Evolutionary conservation across 2,797 vertebrate species (phyloP).

Genomic region (Thunnus albacares): DNA sequence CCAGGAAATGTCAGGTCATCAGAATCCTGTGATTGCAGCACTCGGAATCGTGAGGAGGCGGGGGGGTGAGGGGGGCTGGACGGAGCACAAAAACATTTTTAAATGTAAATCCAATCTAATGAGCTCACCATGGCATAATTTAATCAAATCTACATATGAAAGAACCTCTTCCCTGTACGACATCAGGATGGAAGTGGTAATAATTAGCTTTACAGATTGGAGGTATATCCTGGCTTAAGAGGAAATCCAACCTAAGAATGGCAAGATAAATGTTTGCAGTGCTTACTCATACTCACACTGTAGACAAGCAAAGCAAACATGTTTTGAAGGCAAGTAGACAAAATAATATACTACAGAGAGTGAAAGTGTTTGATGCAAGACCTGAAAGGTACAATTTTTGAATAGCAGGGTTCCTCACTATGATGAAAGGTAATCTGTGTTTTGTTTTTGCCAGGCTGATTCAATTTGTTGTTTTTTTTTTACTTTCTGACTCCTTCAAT

Average conservation of each 20-base stretch:
- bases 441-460: slow-evolving; percentile 1
- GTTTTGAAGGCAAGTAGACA: slow-evolving; percentile 35
- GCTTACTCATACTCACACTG: not conserved
- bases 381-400: slow-evolving; percentile 8
- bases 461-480: not conserved
- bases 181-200: slow-evolving; percentile 55
- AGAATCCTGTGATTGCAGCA: slow-evolving; percentile 69
- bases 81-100: slow-evolving; percentile 68
- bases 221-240: slow-evolving; percentile 52
- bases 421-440: slow-evolving; percentile 16
- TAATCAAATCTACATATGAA: slow-evolving; percentile 83
- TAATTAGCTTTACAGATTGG: slow-evolving; percentile 75
- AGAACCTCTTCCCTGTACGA: slow-evolving; percentile 65
- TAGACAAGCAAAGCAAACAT: slow-evolving; percentile 19
- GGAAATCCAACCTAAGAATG: slow-evolving; percentile 36
- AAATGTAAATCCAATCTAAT: slow-evolving; percentile 81
- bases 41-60: slow-evolving; percentile 35
- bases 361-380: slow-evolving; percentile 24
- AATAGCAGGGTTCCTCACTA: slow-evolving; percentile 7
- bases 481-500: not conserved
- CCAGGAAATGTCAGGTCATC: slow-evolving; percentile 81
- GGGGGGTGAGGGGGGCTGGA: not conserved
- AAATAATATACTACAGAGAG: slow-evolving; percentile 5
- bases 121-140: slow-evolving; percentile 76
- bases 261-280: slow-evolving; percentile 45